phyloP scores from a whole-genome alignment of 1,140 invertebrate species.

The Neotoxoptera formosana region DNA sequence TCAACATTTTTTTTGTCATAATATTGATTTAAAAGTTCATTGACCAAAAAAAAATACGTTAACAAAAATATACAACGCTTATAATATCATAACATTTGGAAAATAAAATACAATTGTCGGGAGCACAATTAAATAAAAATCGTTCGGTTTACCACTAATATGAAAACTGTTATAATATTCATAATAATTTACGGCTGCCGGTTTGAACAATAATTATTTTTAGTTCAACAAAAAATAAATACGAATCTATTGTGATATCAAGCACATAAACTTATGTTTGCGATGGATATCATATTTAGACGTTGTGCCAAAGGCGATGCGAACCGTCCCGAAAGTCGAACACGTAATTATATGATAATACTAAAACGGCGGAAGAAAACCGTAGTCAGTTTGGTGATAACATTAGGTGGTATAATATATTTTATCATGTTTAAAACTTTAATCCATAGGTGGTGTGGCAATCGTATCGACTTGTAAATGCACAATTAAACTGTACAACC shows the following conservation, averaged over 20 bases:
- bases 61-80: too few relatives aligned
- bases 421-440: background rate
- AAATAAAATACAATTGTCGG: background rate
- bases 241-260: background rate
- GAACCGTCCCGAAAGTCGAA: background rate
- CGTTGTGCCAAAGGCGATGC: background rate
- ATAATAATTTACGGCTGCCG: background rate
- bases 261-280: background rate
- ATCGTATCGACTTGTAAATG: background rate
- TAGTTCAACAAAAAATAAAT: background rate
- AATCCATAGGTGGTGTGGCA: background rate
- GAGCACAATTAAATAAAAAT: background rate
- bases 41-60: background rate
- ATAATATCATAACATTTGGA: background rate
- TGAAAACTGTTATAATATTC: too few relatives aligned
- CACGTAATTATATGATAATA: background rate
- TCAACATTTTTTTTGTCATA: background rate
- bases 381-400: background rate
- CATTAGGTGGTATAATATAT: background rate
- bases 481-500: background rate
- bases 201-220: background rate
- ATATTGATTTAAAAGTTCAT: background rate
- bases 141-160: background rate
- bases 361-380: background rate
- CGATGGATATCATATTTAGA: background rate